Base-by-base conservation (phyloP, 2,888 invertebrate species). In the Callyntrura guangdongensis region DNA sequence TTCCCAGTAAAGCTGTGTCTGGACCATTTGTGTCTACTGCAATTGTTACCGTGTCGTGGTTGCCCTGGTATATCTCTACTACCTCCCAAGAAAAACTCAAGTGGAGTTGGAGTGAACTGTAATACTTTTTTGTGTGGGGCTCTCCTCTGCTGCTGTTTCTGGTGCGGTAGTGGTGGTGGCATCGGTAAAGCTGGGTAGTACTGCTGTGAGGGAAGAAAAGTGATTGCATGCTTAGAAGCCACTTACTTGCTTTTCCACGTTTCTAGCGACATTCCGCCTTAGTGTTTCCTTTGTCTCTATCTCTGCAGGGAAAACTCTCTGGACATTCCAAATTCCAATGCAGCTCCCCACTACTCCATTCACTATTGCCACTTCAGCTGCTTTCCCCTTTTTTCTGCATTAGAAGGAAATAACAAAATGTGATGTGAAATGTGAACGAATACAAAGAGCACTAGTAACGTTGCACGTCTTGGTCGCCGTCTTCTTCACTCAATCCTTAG, bases 151-250 rank as follows among this genome's bases (percentile, higher is more conserved):
- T 79, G 11, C 53, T 53, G 2, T 77, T 8, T 61, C 20, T 77
- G n/a, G n/a, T 56, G 25, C 56, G 36, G 36, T 36, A 36, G 36
- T 36, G 36, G 6, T 36, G 59, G 12, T 81, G 25, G 25, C 4
- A 36, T 6, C 25, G 81, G 22, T 27, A 25, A 69, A 53, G 69
- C 53, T 74, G 59, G 86, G 22, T 47, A 36, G 17, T 49, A 72
- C 9, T 74, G 59, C 9, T 14, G 36, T 36, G 82, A 67, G 49
- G 56, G 53, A 53, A 64, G 36, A 61, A 79, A 77, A 79, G 77
- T 83, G 84, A 89, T 84, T 84, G 89, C 84, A 89, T 89, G 84
- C 77, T 89, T 84, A 82, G 82, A 77, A 74, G 82, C 82, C 84
- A 89, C 89, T 84, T 79, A 79, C 79, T 79, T 77, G 86, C 79